These are phyloP conservation scores for Trochalopteron elliotii DNA, from an alignment of 2,113 vertebrate species.

Conservation along the genomic window DNA sequence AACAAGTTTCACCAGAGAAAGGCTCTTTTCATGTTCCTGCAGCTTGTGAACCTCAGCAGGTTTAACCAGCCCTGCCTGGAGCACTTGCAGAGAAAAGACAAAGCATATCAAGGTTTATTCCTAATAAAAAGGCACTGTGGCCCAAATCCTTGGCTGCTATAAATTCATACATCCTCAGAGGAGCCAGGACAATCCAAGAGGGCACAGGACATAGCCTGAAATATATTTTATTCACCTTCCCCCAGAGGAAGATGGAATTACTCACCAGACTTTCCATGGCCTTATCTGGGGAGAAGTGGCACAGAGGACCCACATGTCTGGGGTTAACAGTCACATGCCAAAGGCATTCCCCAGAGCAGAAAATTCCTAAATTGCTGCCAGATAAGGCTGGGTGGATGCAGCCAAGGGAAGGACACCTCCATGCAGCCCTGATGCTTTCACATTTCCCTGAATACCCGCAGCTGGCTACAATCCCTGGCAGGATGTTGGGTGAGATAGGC, in stretches of 20 bases:
- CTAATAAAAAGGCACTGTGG: neutral
- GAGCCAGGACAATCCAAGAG: neutral
- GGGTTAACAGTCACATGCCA: neutral
- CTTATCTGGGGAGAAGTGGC: neutral
- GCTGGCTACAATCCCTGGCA: neutral
- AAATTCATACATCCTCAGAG: rapidly evolving
- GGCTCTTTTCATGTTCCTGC: neutral
- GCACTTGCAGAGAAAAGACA: neutral
- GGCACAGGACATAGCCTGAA: neutral
- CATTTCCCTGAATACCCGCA: neutral
- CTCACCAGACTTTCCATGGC: neutral
- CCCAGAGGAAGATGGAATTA: neutral
- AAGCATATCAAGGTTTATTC: neutral
- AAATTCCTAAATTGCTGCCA: neutral
- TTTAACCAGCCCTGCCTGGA: neutral
- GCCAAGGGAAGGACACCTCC: neutral
- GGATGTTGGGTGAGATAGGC: neutral
- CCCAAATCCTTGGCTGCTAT: neutral
- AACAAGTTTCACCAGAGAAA: neutral
- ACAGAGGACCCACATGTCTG: rapidly evolving
- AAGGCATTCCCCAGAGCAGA: neutral
- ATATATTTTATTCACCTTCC: neutral
- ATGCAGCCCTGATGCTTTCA: neutral
- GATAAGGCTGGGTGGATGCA: neutral
- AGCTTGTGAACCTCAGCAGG: neutral